These are phyloP conservation scores for Leptatherina wallacei DNA, from an alignment of 2,797 vertebrate genomes.

Conservation along the genomic window DNA sequence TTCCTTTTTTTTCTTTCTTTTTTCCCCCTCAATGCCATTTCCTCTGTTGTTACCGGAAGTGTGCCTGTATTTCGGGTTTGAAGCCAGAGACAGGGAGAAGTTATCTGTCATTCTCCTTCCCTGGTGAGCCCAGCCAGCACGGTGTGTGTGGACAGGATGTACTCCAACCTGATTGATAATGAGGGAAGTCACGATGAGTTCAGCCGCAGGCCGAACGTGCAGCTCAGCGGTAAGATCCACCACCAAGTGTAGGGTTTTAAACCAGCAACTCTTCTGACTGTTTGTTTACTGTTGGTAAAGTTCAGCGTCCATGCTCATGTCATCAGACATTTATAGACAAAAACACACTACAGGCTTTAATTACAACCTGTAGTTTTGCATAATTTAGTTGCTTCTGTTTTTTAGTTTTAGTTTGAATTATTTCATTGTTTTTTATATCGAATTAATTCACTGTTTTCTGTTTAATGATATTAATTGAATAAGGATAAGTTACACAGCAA, in stretches of 20 bases:
- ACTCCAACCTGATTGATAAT: constrained; percentile 60
- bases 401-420: no score
- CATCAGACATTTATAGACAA: no score
- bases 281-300: not conserved
- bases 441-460: no score
- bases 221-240: constrained; percentile 24
- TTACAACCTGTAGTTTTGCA: no score
- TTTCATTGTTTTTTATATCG: no score
- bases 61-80: not conserved
- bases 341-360: no score
- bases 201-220: constrained; percentile 31
- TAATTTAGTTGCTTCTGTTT: no score
- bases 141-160: constrained; percentile 32
- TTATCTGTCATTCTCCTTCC: no score
- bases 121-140: not conserved
- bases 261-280: not conserved
- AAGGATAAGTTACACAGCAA: no score
- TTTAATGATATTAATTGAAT: no score
- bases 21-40: no score
- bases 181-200: constrained; percentile 11
- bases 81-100: not conserved
- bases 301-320: not conserved
- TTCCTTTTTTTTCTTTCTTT: no score
- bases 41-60: not conserved
- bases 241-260: not conserved